Evolutionary conservation across 2,888 invertebrate genomes (phyloP), one percentile per base, ranked within the genome.

Genomic region (Lasioglossum marginatum): DNA sequence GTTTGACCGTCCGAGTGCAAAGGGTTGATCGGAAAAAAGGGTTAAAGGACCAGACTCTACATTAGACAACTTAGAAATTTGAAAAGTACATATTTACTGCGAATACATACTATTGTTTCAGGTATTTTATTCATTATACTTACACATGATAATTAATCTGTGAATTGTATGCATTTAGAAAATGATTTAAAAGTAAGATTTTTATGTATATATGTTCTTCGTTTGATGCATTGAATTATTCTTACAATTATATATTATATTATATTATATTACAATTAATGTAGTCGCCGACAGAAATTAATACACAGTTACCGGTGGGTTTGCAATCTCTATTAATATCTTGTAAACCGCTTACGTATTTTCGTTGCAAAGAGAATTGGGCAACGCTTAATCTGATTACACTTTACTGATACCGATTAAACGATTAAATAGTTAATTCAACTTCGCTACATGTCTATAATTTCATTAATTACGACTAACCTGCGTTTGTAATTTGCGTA

Each of bases 311-410:
- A n/a, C 60, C 60, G 60, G 27, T 27, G 60, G 4, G 4, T 31
- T 27, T 16, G 63, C 63, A 27, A 31, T 63, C 63, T 63, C 31
- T 31, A 63, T 31, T 63, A 31, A 63, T 63, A 63, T 63, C 63
- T 63, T 63, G 63, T 63, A 63, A 63, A 63, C 63, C 63, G 63
- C 63, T 63, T 31, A 63, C 31, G 63, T 14, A 5, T 27, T 63
- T 63, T 16, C 63, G 63, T 63, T 27, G 63, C 14, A 16, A 31
- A 63, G 27, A 16, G 27, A 63, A 14, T 63, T 27, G 16, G 31
- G 14, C 16, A 27, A 31, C 31, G 27, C 27, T 5, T 63, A 63
- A 63, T 63, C 63, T 63, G 63, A 63, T 63, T 63, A 63, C 63
- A 27, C 27, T 31, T 27, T 27, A 63, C 63, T 5, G 63, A 63